Conservation (phyloP, 2,797 vertebrate species). For the Pteropus rufus region DNA sequence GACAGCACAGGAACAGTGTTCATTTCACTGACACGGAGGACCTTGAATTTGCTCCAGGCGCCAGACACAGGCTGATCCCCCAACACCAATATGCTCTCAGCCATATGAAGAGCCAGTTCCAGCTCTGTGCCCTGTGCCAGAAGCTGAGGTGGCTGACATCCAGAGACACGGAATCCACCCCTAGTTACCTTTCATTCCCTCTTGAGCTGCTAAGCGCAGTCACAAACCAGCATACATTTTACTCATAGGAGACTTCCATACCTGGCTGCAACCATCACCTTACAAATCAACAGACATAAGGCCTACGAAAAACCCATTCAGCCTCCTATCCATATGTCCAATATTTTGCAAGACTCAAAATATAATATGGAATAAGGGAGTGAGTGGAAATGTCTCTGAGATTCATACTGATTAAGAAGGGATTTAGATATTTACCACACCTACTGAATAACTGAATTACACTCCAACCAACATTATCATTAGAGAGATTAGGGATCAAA, state of each 20-base stretch:
- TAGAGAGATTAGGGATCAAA: constrained; percentile 41
- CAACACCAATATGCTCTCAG: not conserved
- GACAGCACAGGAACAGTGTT: not conserved
- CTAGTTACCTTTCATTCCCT: not conserved
- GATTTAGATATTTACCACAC: not conserved
- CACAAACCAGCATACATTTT: not conserved
- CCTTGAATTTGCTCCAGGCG: not conserved
- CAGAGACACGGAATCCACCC: not conserved
- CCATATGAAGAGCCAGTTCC: not conserved
- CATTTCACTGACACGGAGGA: not conserved
- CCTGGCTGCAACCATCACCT: not conserved
- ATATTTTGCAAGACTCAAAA: not conserved
- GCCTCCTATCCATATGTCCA: not conserved
- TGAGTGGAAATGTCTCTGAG: not conserved
- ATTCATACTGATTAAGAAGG: not conserved
- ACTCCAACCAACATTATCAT: not conserved
- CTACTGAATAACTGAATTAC: not conserved
- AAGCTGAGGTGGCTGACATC: not conserved
- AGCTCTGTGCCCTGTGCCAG: not conserved
- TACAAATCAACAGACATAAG: not conserved
- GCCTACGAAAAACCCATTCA: not conserved
- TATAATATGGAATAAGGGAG: not conserved
- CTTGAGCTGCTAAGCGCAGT: not conserved
- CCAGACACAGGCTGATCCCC: not conserved
- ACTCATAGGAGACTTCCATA: not conserved